Conservation (phyloP, 1,140 invertebrate genomes). For the Daktulosphaira vitifoliae region DNA sequence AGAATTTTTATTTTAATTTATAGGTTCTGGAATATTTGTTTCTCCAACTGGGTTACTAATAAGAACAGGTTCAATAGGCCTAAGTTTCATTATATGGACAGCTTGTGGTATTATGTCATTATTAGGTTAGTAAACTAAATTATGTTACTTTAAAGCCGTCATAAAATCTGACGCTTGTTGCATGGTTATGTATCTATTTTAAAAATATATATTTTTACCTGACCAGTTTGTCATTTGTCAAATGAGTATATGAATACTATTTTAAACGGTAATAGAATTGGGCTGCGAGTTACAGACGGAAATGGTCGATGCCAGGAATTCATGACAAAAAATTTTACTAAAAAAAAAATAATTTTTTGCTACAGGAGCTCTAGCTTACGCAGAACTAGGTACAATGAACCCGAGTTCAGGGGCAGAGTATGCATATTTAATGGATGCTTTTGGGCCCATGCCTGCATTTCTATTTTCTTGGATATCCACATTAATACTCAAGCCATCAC, state of each 20-base stretch:
- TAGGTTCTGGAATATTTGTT: slow-evolving; percentile 95
- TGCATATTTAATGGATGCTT: slow-evolving; percentile 84
- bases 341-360: background rate
- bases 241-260: background rate
- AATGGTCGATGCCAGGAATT: background rate
- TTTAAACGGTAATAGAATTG: slow-evolving; percentile 2
- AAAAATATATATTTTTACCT: slow-evolving; percentile 19
- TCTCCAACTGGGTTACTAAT: slow-evolving; percentile 88
- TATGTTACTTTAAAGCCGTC: background rate
- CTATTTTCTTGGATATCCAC: slow-evolving; percentile 87
- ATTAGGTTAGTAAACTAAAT: slow-evolving; percentile 56
- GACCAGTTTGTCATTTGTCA: slow-evolving; percentile 16
- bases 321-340: background rate
- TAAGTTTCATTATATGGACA: slow-evolving; percentile 91
- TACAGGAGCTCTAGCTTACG: slow-evolving; percentile 79
- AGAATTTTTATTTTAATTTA: slow-evolving; percentile 6
- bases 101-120: slow-evolving; percentile 83
- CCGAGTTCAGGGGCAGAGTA: slow-evolving; percentile 89
- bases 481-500: slow-evolving; percentile 82
- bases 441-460: slow-evolving; percentile 79
- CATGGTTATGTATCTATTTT: slow-evolving; percentile 13
- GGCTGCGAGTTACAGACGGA: background rate
- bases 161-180: background rate
- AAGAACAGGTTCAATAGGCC: slow-evolving; percentile 84
- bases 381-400: slow-evolving; percentile 87